These are phyloP conservation scores for Dolichopus griseipennis DNA, from an alignment of 2,888 invertebrate genomes.

Conservation along the genomic window DNA sequence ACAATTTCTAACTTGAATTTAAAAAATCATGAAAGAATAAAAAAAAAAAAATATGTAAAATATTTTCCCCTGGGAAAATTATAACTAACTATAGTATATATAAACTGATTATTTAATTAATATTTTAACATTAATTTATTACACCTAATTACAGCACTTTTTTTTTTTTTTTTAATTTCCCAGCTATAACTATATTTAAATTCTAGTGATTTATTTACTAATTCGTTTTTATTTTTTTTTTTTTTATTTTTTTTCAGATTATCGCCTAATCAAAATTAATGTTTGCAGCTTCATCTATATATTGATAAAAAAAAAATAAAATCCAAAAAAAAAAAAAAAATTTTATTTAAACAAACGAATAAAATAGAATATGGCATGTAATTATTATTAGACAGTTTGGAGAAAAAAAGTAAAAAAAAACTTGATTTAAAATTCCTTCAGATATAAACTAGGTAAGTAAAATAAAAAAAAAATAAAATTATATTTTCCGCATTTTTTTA, in stretches of 20 bases:
- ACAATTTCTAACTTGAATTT: no score
- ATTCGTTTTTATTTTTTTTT: background rate
- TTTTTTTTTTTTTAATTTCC: no score
- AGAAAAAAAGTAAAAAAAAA: background rate
- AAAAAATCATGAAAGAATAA: no score
- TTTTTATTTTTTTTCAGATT: background rate
- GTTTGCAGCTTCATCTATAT: background rate
- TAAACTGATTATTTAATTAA: no score
- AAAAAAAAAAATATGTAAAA: no score
- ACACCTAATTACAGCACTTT: no score
- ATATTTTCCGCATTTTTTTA: no score
- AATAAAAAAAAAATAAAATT: background rate
- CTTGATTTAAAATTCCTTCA: background rate
- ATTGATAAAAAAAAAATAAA: background rate
- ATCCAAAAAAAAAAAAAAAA: background rate
- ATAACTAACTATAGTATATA: no score
- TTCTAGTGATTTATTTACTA: no score
- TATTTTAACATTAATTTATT: no score
- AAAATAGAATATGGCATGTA: background rate
- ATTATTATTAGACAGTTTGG: background rate
- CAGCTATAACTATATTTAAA: no score
- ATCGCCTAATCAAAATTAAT: background rate
- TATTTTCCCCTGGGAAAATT: no score
- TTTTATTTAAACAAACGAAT: background rate
- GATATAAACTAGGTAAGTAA: conserved; percentile 1